Conservation (phyloP, 2,113 vertebrate genomes). For the Girardinichthys multiradiatus region DNA sequence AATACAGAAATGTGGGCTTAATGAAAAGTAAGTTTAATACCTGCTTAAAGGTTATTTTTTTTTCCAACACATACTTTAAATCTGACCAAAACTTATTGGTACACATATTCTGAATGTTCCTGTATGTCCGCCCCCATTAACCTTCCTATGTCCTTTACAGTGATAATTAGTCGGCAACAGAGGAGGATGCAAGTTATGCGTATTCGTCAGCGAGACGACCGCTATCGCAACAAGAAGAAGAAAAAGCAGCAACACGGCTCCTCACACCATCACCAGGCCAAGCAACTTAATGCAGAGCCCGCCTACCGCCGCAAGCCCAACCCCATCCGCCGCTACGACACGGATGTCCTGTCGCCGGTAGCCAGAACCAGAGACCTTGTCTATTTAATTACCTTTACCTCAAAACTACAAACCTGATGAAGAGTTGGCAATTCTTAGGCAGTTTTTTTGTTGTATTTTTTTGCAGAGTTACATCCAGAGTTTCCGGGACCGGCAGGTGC, state of each 20-base stretch:
- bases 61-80: no score
- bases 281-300: conserved; percentile 84
- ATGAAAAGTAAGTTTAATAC: no score
- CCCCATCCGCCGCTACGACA: conserved; percentile 95
- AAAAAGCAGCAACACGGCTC: conserved; percentile 79
- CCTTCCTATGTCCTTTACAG: conserved; percentile 68
- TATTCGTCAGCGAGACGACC: conserved; percentile 93
- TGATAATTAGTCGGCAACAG: conserved; percentile 96
- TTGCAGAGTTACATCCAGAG: conserved; percentile 98
- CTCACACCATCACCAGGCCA: conserved; percentile 80
- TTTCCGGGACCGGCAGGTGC: conserved; percentile 93
- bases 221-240: conserved; percentile 88
- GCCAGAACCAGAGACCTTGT: conserved; percentile 36
- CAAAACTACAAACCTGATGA: neutral
- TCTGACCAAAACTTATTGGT: no score
- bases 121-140: no score
- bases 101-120: no score
- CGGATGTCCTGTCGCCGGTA: conserved; percentile 96
- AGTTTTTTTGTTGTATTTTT: neutral
- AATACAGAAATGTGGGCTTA: no score
- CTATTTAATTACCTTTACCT: neutral
- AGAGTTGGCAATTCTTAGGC: no score
- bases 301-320: conserved; percentile 95
- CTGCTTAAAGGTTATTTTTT: no score
- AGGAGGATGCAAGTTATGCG: conserved; percentile 94